Conservation (phyloP, 2,113 vertebrate species). For the Neogobius melanostomus region DNA sequence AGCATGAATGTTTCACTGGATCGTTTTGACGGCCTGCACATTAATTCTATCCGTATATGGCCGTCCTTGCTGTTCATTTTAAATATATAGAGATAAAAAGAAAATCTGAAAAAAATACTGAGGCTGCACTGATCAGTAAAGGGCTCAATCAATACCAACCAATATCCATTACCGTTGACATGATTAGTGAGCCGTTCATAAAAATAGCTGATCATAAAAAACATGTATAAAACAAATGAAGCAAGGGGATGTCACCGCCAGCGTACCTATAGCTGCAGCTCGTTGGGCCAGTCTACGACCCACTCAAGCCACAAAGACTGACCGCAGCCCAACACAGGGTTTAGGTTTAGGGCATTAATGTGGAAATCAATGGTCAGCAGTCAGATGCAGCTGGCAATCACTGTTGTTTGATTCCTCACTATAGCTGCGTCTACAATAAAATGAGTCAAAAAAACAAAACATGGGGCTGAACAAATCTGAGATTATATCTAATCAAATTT, state of each 20-base stretch:
- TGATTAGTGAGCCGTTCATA: not conserved
- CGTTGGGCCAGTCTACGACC: too few species aligned
- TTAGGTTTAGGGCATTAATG: not conserved
- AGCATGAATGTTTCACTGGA: conserved; percentile 25
- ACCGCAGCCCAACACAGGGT: not conserved
- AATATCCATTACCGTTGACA: conserved; percentile 13
- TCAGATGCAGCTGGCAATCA: not conserved
- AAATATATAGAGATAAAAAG: conserved; percentile 14
- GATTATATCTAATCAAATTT: too few species aligned
- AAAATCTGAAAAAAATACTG: not conserved
- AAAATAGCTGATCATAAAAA: conserved; percentile 14
- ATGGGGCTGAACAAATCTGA: too few species aligned
- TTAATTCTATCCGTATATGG: conserved; percentile 23
- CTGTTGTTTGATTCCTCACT: not conserved
- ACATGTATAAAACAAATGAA: conserved; percentile 13
- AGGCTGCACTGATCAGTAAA: conserved; percentile 5
- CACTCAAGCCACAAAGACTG: not conserved
- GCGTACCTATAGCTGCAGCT: not conserved
- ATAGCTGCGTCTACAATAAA: not conserved
- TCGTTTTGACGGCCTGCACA: conserved; percentile 7
- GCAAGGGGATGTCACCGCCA: not conserved
- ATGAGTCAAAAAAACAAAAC: not conserved
- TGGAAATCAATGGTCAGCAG: not conserved
- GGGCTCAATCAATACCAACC: conserved; percentile 11
- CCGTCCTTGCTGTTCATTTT: conserved; percentile 14